phyloP scores from a whole-genome alignment of 2,797 vertebrate species.

The Avahi laniger region DNA sequence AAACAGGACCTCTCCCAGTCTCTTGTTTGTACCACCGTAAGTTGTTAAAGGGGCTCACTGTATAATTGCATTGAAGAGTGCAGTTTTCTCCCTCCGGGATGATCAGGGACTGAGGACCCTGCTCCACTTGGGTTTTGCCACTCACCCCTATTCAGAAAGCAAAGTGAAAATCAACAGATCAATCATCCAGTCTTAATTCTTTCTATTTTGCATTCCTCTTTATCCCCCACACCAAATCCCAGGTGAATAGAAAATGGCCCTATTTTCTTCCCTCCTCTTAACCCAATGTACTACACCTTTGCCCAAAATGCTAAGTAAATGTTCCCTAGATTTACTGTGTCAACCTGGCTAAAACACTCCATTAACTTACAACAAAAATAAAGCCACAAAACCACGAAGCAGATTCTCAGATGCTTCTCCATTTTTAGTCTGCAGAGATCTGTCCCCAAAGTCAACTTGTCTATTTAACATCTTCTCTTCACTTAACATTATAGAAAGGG shows the following conservation, averaged over 20 bases:
- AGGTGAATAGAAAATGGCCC: neutral
- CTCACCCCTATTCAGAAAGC: conserved; percentile 30
- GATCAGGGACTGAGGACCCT: neutral
- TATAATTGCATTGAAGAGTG: conserved; percentile 22
- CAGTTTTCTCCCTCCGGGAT: conserved; percentile 7
- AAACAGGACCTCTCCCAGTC: neutral
- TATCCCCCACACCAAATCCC: neutral
- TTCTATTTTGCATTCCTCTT: neutral
- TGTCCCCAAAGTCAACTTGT: neutral
- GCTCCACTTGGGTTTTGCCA: conserved; percentile 39
- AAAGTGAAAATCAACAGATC: neutral
- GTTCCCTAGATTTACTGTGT: neutral
- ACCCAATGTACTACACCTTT: neutral
- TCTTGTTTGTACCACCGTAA: conserved; percentile 62
- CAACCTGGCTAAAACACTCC: neutral
- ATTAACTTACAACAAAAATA: conserved; percentile 51
- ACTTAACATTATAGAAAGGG: neutral
- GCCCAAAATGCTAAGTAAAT: neutral
- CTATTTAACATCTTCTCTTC: neutral
- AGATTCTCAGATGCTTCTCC: neutral
- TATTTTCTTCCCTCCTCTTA: neutral
- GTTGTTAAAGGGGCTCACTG: neutral
- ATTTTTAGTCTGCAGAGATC: neutral
- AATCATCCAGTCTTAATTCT: neutral
- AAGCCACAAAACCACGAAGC: neutral